Conservation (phyloP, 2,797 vertebrate species). For the Kryptolebias ocellatus region DNA sequence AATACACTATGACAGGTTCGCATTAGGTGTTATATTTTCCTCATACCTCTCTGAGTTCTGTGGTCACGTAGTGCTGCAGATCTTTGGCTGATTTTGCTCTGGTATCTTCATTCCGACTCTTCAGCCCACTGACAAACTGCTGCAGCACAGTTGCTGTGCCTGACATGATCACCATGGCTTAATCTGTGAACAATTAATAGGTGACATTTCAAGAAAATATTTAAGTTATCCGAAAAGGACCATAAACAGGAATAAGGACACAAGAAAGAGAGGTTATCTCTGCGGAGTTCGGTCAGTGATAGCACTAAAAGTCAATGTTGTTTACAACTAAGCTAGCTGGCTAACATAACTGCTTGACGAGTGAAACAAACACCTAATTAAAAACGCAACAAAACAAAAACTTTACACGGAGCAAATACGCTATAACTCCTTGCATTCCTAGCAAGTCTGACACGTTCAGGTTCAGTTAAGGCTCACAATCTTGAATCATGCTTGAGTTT, state of each 20-base stretch:
- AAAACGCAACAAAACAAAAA: background rate
- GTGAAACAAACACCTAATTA: background rate
- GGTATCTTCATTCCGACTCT: conserved; percentile 95
- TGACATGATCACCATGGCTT: conserved; percentile 84
- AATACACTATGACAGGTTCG: background rate
- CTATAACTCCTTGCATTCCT: background rate
- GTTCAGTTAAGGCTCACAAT: background rate
- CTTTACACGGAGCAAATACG: rapidly evolving
- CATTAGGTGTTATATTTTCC: background rate
- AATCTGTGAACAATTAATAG: conserved; percentile 15
- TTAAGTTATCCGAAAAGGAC: no score
- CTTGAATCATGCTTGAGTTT: conserved; percentile 32
- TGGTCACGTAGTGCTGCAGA: conserved; percentile 97
- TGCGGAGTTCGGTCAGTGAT: background rate
- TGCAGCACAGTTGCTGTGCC: conserved; percentile 95
- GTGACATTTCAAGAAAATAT: background rate
- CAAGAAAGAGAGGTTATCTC: background rate
- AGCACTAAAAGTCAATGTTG: conserved; percentile 27
- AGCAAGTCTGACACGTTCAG: background rate
- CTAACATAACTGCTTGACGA: conserved; percentile 25
- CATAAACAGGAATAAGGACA: background rate
- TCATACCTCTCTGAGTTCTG: conserved; percentile 94
- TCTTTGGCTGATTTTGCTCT: conserved; percentile 97
- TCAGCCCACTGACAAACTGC: conserved; percentile 94
- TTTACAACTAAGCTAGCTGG: conserved; percentile 26